These are phyloP conservation scores for Leiothrix lutea DNA, from an alignment of 2,113 vertebrate genomes.

Conservation along the genomic window DNA sequence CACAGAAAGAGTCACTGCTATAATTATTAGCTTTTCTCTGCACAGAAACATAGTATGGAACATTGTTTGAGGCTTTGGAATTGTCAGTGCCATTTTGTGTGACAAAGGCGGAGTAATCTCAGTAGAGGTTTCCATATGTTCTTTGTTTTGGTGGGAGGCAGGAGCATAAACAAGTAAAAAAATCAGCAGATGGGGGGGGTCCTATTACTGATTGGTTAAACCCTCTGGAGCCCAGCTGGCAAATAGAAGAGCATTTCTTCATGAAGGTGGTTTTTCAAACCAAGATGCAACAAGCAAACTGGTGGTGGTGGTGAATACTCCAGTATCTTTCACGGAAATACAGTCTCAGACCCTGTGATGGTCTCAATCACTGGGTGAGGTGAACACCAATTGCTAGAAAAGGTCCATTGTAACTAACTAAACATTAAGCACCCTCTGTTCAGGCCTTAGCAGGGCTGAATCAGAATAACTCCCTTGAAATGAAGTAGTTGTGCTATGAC, in stretches of 20 bases:
- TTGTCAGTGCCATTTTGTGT: background rate
- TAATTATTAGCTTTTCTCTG: background rate
- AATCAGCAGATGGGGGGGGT: background rate
- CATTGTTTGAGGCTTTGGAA: background rate
- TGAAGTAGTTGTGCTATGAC: background rate
- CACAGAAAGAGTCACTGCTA: background rate
- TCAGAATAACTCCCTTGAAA: background rate
- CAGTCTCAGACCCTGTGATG: background rate
- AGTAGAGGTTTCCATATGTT: background rate
- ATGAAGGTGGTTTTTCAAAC: background rate
- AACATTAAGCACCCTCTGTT: background rate
- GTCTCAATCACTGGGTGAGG: background rate
- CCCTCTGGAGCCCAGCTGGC: background rate
- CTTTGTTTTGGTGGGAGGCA: background rate
- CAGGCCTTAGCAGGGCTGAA: background rate
- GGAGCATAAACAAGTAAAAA: background rate
- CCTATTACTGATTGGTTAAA: background rate
- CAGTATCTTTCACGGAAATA: background rate
- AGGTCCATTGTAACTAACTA: background rate
- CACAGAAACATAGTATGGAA: background rate
- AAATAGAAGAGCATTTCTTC: background rate
- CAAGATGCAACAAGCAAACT: background rate
- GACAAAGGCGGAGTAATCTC: background rate
- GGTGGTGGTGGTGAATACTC: background rate
- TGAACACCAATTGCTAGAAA: background rate